These are phyloP conservation scores for Drosophila nr. medialis DNA, from an alignment of 2,888 invertebrate species.

Conservation along the genomic window DNA sequence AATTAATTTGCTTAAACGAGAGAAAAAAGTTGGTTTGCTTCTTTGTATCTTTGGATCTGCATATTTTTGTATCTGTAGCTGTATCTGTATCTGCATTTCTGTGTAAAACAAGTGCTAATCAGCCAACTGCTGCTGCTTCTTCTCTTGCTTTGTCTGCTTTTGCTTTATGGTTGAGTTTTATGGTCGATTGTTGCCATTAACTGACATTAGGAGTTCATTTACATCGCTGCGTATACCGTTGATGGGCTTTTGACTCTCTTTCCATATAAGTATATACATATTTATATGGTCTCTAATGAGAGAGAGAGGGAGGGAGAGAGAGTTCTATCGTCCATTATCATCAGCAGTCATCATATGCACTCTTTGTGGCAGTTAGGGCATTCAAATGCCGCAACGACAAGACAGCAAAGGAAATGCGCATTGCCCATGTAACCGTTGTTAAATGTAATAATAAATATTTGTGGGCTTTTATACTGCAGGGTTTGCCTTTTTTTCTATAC, in stretches of 20 bases:
- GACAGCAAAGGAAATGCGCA: conserved; percentile 45
- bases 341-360: conserved; percentile 4
- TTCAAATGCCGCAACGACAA: conserved; percentile 37
- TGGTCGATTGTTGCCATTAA: conserved; percentile 32
- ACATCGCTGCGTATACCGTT: conserved; percentile 28
- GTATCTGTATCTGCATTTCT: neutral
- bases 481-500: conserved; percentile 19
- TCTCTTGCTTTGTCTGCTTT: neutral
- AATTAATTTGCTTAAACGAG: conserved; percentile 26
- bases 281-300: neutral
- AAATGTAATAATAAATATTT: conserved; percentile 75
- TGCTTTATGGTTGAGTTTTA: conserved; percentile 27
- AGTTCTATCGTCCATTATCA: neutral
- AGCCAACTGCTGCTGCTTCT: conserved; percentile 1
- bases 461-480: conserved; percentile 67
- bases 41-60: neutral
- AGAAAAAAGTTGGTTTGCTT: conserved; percentile 11
- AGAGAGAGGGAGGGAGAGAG: neutral
- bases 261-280: neutral
- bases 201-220: conserved; percentile 36
- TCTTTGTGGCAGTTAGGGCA: conserved; percentile 31
- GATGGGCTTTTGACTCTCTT: conserved; percentile 19
- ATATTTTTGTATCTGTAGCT: neutral
- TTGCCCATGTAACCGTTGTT: conserved; percentile 59
- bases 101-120: neutral